Conservation (phyloP, 2,113 vertebrate genomes). For the Neoarius graeffei region DNA sequence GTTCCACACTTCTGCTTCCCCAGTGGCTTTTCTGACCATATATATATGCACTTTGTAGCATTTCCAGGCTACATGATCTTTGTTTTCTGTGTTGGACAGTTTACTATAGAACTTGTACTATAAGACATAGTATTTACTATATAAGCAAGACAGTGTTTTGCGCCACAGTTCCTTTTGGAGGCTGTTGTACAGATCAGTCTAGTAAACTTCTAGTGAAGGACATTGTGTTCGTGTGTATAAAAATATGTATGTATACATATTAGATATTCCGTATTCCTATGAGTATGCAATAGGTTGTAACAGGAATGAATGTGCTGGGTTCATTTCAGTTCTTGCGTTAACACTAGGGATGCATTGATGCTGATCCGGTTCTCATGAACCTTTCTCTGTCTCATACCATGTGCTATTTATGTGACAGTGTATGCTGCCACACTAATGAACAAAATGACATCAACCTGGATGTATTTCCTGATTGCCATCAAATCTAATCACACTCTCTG, state of each 20-base stretch:
- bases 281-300: slow-evolving; percentile 63
- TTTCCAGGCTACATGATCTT: slow-evolving; percentile 71
- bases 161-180: slow-evolving; percentile 67
- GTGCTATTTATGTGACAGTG: not conserved
- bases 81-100: slow-evolving; percentile 46
- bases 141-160: slow-evolving; percentile 73
- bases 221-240: slow-evolving; percentile 63
- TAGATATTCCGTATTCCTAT: slow-evolving; percentile 49
- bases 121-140: slow-evolving; percentile 69
- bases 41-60: slow-evolving; percentile 84
- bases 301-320: slow-evolving; percentile 40
- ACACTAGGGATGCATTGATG: too few species aligned
- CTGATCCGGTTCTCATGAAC: too few species aligned
- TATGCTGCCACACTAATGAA: not conserved
- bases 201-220: slow-evolving; percentile 70
- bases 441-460: not conserved
- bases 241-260: slow-evolving; percentile 68
- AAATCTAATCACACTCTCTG: not conserved
- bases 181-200: slow-evolving; percentile 75
- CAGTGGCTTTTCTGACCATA: slow-evolving; percentile 75
- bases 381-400: too few species aligned
- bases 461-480: not conserved
- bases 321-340: slow-evolving; percentile 19
- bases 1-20: not conserved
- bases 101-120: slow-evolving; percentile 66